A percentile compares a stretch with the other conserved stretches of the same genome.
These are phyloP conservation scores for Sciurus niger DNA, from an alignment of 2,113 vertebrate genomes.

Conservation along the genomic window DNA sequence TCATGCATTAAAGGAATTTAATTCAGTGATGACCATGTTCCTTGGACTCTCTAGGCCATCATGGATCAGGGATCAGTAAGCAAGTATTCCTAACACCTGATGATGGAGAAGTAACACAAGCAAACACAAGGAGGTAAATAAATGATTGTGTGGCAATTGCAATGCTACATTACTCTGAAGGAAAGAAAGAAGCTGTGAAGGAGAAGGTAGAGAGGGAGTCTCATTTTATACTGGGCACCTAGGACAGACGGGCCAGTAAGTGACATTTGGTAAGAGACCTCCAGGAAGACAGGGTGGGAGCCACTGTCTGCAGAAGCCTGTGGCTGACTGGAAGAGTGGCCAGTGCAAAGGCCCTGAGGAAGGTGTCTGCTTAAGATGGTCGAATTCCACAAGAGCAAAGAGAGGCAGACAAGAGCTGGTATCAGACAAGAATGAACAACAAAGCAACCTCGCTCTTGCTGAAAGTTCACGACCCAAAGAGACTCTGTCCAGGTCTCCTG, in stretches of 20 bases:
- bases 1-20: not conserved
- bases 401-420: not conserved
- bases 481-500: not conserved
- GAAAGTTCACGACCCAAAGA: no score
- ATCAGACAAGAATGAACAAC: not conserved
- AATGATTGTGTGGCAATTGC: not conserved
- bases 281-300: not conserved
- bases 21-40: not conserved
- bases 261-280: not conserved
- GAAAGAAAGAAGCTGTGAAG: not conserved
- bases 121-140: not conserved
- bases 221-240: not conserved
- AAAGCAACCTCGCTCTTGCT: not conserved
- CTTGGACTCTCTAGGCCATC: not conserved
- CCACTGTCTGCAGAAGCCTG: no score
- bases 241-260: not conserved
- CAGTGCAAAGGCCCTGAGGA: no score
- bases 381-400: not conserved
- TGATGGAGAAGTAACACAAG: not conserved
- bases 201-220: not conserved
- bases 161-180: not conserved
- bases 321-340: no score
- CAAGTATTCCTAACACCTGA: not conserved
- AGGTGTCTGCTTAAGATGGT: not conserved
- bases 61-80: not conserved